Evolutionary conservation across 2,888 invertebrate genomes (phyloP).

Genomic region (Saturnia japonica): DNA sequence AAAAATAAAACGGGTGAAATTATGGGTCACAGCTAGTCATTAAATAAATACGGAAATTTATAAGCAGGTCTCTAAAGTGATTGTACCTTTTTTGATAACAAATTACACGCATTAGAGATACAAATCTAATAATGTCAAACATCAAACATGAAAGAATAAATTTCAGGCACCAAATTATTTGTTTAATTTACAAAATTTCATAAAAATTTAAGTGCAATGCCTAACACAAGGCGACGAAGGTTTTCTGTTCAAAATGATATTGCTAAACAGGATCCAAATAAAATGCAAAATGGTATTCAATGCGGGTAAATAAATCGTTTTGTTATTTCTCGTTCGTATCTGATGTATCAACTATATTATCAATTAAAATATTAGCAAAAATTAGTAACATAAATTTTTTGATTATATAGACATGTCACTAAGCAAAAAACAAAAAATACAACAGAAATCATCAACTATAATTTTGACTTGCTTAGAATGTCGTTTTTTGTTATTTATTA

Average conservation of each 20-base stretch:
- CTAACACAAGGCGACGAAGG: slow-evolving; percentile 65
- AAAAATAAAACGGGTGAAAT: too few species aligned
- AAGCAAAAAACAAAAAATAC: too few species aligned
- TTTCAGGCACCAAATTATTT: slow-evolving; percentile 25
- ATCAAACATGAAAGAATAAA: slow-evolving; percentile 34
- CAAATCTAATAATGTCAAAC: slow-evolving; percentile 2
- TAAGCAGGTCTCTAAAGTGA: background rate
- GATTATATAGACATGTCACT: too few species aligned
- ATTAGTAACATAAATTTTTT: too few species aligned
- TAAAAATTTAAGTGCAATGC: slow-evolving; percentile 58
- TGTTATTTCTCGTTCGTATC: background rate
- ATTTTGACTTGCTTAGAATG: too few species aligned
- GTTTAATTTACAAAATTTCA: slow-evolving; percentile 32
- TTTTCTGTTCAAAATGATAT: slow-evolving; percentile 68
- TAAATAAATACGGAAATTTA: too few species aligned
- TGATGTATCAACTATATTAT: too few species aligned
- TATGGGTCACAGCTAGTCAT: too few species aligned
- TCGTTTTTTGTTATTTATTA: background rate
- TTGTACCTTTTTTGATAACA: background rate
- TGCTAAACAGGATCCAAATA: slow-evolving; percentile 39
- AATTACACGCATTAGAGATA: background rate
- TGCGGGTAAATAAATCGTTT: slow-evolving; percentile 50
- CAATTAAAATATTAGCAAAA: too few species aligned
- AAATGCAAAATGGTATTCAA: slow-evolving; percentile 51
- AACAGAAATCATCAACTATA: too few species aligned